These are phyloP conservation scores for Sebastes kiyomatsui DNA, from an alignment of 2,797 vertebrate genomes.

Conservation along the genomic window DNA sequence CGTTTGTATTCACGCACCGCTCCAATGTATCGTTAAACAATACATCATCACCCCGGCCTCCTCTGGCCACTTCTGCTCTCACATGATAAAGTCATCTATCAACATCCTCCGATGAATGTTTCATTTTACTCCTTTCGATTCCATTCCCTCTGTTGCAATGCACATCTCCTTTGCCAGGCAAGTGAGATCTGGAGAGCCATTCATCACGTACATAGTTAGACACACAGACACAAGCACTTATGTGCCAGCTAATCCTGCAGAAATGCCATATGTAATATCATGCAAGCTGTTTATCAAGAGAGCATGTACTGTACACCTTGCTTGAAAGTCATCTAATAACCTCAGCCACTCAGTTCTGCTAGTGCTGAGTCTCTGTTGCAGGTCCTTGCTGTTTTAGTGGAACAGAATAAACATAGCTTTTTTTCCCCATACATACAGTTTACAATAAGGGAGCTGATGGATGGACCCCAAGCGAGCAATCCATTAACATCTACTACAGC, in stretches of 20 bases:
- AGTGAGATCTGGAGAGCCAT: conserved; percentile 52
- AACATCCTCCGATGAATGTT: conserved; percentile 71
- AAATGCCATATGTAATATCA: conserved; percentile 33
- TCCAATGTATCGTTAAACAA: conserved; percentile 77
- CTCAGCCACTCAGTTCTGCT: conserved; percentile 10
- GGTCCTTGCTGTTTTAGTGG: conserved; percentile 38
- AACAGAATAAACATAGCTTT: conserved; percentile 41
- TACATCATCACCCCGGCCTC: conserved; percentile 77
- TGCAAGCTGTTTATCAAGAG: conserved; percentile 41
- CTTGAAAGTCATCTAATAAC: conserved; percentile 13
- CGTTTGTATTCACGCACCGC: conserved; percentile 73
- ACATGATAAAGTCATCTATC: conserved; percentile 80
- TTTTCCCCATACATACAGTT: conserved; percentile 33
- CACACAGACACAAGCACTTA: conserved; percentile 41
- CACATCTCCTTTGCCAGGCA: conserved; percentile 53
- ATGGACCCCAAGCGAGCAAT: conserved; percentile 62
- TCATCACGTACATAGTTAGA: conserved; percentile 63
- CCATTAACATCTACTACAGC: conserved; percentile 64
- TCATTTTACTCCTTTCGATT: conserved; percentile 71
- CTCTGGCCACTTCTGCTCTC: conserved; percentile 71
- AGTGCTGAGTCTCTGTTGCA: not conserved
- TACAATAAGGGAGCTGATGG: conserved; percentile 64
- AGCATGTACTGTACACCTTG: not conserved
- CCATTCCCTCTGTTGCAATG: conserved; percentile 57
- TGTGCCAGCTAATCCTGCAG: conserved; percentile 51